Conservation (phyloP, 2,797 vertebrate species). For the Podarcis lilfordi region DNA sequence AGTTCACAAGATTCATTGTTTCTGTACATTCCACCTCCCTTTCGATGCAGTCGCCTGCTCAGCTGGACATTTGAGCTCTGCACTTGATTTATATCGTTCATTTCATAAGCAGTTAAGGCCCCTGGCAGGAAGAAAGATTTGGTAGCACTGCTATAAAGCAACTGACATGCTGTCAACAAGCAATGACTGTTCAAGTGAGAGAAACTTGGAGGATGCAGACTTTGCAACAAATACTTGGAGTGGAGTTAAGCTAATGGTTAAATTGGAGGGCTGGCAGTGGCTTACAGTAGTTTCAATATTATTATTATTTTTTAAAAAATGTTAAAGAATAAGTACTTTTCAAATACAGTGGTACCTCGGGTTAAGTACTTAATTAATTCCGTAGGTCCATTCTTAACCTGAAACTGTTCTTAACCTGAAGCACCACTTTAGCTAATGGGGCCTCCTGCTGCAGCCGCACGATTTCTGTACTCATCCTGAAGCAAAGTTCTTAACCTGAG, state of each 20-base stretch:
- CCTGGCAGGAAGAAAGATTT: neutral
- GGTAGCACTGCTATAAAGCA: neutral
- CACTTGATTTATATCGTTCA: neutral
- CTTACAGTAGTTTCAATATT: neutral
- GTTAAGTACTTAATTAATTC: too few species aligned
- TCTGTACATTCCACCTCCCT: neutral
- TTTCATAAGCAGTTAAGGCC: neutral
- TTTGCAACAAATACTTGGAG: neutral
- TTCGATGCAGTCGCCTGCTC: neutral
- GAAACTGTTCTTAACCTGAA: too few species aligned
- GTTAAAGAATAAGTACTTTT: neutral
- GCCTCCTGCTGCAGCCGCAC: too few species aligned
- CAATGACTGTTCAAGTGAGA: neutral
- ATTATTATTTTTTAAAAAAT: neutral
- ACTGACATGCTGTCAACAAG: neutral
- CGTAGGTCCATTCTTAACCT: too few species aligned
- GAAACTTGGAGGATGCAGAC: neutral
- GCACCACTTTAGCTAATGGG: too few species aligned
- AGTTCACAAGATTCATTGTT: neutral
- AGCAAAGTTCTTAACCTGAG: too few species aligned
- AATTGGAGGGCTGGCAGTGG: neutral
- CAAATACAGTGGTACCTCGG: neutral
- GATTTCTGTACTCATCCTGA: too few species aligned
- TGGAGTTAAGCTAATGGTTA: neutral
- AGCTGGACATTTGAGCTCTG: neutral